A percentile compares a stretch with the other conserved stretches of the same genome.
Conservation (phyloP, 2,888 invertebrate genomes). For the Coecobrya sp. region DNA sequence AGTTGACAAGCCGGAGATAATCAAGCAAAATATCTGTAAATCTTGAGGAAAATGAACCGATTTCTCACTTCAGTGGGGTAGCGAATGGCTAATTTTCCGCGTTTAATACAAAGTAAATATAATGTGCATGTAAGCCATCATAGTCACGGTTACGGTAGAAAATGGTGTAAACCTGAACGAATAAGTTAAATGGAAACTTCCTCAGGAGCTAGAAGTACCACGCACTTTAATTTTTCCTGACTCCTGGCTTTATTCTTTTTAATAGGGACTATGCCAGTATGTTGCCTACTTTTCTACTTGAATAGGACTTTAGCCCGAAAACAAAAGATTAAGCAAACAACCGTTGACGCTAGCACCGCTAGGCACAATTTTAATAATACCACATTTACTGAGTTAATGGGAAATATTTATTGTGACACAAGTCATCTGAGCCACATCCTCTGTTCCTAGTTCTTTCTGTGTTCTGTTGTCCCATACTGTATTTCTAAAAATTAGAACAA, state of each 20-base stretch:
- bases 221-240: slow-evolving; percentile 38
- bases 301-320: slow-evolving; percentile 12
- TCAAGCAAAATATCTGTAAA: slow-evolving; percentile 56
- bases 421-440: slow-evolving; percentile 31
- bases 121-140: background rate
- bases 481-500: slow-evolving; percentile 10
- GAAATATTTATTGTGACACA: background rate
- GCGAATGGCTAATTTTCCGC: slow-evolving; percentile 43
- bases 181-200: slow-evolving; percentile 29
- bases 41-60: slow-evolving; percentile 50
- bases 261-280: background rate
- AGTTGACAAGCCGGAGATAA: slow-evolving; percentile 73
- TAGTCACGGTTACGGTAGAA: slow-evolving; percentile 53
- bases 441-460: background rate
- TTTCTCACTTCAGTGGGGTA: slow-evolving; percentile 55
- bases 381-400: slow-evolving; percentile 5
- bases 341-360: slow-evolving; percentile 26
- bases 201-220: slow-evolving; percentile 4
- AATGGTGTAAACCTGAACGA: slow-evolving; percentile 8
- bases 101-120: background rate
- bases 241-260: background rate
- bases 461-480: background rate
- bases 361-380: slow-evolving; percentile 39
- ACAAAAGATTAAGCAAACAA: slow-evolving; percentile 45
- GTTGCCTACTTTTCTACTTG: slow-evolving; percentile 7